Conservation (phyloP, 92 coral and sea anemone genomes). For the Galaxea fascicularis region DNA sequence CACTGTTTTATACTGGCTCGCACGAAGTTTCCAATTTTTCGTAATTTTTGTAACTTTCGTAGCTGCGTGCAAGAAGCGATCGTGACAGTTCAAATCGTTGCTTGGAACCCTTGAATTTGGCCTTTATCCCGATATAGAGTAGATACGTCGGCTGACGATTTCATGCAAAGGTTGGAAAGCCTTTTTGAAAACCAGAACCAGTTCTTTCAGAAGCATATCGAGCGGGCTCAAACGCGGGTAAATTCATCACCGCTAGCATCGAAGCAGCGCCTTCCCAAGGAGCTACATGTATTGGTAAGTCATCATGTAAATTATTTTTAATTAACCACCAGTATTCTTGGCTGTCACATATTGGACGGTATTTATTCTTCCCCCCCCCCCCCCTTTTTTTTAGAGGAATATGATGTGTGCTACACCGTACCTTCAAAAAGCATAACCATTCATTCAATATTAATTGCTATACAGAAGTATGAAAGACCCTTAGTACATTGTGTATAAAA, state of each 20-base stretch:
- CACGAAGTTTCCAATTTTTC: no score
- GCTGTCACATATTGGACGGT: not conserved
- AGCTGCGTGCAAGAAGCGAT: not conserved
- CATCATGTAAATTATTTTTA: not conserved
- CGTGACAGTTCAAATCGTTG: not conserved
- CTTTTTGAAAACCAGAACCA: no score
- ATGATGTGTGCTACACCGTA: no score
- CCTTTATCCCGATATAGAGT: not conserved
- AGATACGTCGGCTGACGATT: no score
- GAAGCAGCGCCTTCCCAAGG: conserved; percentile 4
- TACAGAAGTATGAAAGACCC: not conserved
- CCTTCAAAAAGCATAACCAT: no score
- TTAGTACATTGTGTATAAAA: not conserved
- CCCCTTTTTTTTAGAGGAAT: not conserved
- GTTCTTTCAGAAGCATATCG: no score
- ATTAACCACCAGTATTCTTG: not conserved
- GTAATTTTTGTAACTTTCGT: no score
- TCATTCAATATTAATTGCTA: no score
- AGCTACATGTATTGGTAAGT: conserved; percentile 4
- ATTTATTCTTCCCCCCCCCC: not conserved
- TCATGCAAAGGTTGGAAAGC: no score
- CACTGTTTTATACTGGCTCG: no score
- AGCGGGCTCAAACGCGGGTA: no score
- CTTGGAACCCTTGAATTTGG: conserved; percentile 1
- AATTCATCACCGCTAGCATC: no score